Conservation (phyloP, 2,797 vertebrate genomes). For the Chrosomus eos region DNA sequence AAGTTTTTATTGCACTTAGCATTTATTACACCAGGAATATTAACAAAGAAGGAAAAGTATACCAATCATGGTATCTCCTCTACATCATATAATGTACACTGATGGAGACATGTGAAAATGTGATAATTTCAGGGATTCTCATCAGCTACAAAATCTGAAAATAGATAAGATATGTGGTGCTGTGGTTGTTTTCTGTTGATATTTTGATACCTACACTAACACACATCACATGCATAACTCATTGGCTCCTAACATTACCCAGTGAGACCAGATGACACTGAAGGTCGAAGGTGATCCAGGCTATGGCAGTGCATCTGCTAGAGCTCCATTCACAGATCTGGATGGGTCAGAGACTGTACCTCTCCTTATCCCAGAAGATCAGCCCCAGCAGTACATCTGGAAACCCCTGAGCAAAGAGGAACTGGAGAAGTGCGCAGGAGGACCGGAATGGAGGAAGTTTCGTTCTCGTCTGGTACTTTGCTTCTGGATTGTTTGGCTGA, state of each 20-base stretch:
- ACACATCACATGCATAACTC: not conserved
- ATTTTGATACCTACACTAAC: not conserved
- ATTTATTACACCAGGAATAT: not conserved
- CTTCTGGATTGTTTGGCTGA: slow-evolving; percentile 74
- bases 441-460: slow-evolving; percentile 71
- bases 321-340: not conserved
- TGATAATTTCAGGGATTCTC: not conserved
- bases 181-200: not conserved
- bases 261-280: slow-evolving; percentile 69
- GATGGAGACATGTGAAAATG: not conserved
- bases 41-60: not conserved
- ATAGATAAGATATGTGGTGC: not conserved
- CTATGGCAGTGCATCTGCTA: slow-evolving; percentile 62
- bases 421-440: slow-evolving; percentile 67
- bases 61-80: not conserved
- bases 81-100: not conserved
- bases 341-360: slow-evolving; percentile 63
- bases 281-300: slow-evolving; percentile 66
- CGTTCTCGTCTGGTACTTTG: slow-evolving; percentile 71
- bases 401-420: slow-evolving; percentile 71
- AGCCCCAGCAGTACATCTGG: slow-evolving; percentile 51
- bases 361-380: slow-evolving; percentile 66
- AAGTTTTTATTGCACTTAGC: not conserved
- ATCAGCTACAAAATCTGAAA: not conserved
- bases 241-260: not conserved